Evolutionary conservation across 2,113 vertebrate genomes (phyloP).

Genomic region (Strigops habroptila): DNA sequence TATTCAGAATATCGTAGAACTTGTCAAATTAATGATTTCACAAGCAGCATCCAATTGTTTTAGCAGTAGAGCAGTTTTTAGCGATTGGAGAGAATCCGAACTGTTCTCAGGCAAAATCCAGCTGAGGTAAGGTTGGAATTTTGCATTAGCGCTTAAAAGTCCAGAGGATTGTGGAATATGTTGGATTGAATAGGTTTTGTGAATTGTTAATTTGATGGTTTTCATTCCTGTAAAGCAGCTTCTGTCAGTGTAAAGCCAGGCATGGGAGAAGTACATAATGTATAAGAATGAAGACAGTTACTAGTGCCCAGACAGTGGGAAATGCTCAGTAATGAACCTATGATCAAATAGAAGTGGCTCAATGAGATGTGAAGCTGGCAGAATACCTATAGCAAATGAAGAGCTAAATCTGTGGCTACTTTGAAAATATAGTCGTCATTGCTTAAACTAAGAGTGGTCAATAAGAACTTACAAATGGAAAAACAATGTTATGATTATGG

Average conservation of each 20-base stretch:
- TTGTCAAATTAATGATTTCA: slow-evolving; percentile 3
- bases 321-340: not conserved
- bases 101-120: not conserved
- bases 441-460: not conserved
- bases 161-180: not conserved
- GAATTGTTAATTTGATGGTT: not conserved
- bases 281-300: not conserved
- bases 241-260: not conserved
- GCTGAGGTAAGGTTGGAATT: not conserved
- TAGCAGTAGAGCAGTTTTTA: not conserved
- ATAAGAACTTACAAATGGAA: not conserved
- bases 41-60: not conserved
- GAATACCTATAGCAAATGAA: not conserved
- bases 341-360: not conserved
- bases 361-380: not conserved
- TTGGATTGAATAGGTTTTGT: not conserved
- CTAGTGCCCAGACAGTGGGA: not conserved
- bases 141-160: not conserved
- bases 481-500: not conserved
- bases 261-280: not conserved
- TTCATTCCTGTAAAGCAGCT: not conserved
- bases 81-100: not conserved
- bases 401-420: not conserved
- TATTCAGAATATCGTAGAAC: slow-evolving; percentile 3
- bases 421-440: not conserved